These are phyloP conservation scores for Heliconius nattereri DNA, from an alignment of 1,140 invertebrate genomes.

Conservation along the genomic window DNA sequence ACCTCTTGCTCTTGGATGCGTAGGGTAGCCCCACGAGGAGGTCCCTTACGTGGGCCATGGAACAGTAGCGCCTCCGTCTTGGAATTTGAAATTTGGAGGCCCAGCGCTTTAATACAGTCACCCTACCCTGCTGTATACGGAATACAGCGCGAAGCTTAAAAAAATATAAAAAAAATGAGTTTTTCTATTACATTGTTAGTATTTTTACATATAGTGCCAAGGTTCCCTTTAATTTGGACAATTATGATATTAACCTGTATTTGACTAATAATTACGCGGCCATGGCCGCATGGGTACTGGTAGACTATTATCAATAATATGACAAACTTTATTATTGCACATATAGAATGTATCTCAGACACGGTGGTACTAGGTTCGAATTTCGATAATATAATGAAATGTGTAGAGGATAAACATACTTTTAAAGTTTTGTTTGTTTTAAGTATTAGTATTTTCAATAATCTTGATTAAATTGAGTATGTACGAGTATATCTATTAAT, in stretches of 20 bases:
- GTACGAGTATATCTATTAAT: not conserved
- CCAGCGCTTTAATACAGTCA: too few relatives aligned
- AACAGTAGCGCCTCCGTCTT: too few relatives aligned
- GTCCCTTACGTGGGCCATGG: too few relatives aligned
- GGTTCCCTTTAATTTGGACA: not conserved
- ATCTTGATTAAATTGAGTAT: not conserved
- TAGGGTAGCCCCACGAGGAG: too few relatives aligned
- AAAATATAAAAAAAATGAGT: not conserved
- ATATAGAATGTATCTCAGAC: too few relatives aligned
- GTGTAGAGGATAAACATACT: too few relatives aligned
- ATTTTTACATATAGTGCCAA: not conserved
- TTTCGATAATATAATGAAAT: too few relatives aligned
- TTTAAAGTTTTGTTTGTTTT: not conserved
- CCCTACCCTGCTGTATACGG: too few relatives aligned
- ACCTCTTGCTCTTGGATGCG: too few relatives aligned
- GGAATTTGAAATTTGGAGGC: too few relatives aligned
- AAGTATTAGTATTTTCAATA: not conserved
- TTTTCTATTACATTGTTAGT: not conserved
- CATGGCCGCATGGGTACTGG: not conserved
- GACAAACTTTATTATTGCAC: not conserved
- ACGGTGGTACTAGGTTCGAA: too few relatives aligned
- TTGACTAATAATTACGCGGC: not conserved
- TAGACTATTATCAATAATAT: not conserved
- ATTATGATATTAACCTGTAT: constrained; percentile 5
- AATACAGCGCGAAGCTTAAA: too few relatives aligned